Evolutionary conservation across 92 coral and sea anemone species (phyloP).

Genomic region (Epizoanthus stellaris): DNA sequence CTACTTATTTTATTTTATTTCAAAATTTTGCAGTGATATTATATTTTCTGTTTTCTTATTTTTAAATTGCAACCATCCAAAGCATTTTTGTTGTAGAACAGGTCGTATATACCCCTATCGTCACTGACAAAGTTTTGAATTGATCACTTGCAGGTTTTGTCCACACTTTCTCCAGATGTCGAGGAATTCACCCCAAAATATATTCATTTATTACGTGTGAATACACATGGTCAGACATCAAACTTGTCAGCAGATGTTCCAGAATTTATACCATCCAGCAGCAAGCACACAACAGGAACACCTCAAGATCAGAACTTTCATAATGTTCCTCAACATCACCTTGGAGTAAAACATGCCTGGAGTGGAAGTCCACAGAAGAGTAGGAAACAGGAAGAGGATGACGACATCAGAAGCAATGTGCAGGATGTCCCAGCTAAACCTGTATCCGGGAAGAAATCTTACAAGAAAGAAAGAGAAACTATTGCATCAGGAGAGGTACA

Average conservation of each 20-base stretch:
- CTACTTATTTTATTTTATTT: too few species aligned
- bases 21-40: too few species aligned
- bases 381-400: background rate
- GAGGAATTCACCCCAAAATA: slow-evolving; percentile 10
- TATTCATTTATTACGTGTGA: background rate
- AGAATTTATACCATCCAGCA: slow-evolving; percentile 21
- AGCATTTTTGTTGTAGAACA: too few species aligned
- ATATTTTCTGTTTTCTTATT: too few species aligned
- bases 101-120: too few species aligned
- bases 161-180: slow-evolving; percentile 10
- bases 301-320: too few species aligned
- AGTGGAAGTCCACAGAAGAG: background rate
- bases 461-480: slow-evolving; percentile 36
- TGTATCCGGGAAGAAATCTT: slow-evolving; percentile 11
- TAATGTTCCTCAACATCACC: background rate
- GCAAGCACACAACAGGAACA: background rate
- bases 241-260: slow-evolving; percentile 30
- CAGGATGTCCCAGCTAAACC: too few species aligned
- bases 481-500: slow-evolving; percentile 22
- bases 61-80: too few species aligned
- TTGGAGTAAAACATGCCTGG: background rate
- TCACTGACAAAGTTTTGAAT: background rate
- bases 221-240: background rate
- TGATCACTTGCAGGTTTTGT: background rate
- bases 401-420: background rate